A percentile compares a stretch with the other conserved stretches of the same genome.
These are phyloP conservation scores for Mobula hypostoma DNA, from an alignment of 2,113 vertebrate species.

Conservation along the genomic window DNA sequence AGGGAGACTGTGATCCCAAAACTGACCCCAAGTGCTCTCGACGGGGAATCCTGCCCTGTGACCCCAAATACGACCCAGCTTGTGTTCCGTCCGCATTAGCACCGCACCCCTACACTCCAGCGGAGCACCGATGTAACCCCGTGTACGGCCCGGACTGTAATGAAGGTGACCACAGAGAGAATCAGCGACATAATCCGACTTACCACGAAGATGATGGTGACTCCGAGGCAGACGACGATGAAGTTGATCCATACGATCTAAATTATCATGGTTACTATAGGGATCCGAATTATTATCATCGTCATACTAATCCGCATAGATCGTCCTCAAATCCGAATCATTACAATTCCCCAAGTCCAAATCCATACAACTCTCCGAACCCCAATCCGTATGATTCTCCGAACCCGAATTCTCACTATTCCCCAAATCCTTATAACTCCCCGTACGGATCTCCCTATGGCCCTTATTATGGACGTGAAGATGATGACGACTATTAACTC, in stretches of 20 bases:
- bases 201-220: constrained; percentile 41
- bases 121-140: constrained; percentile 67
- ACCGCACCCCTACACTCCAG: constrained; percentile 52
- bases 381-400: neutral
- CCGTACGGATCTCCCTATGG: neutral
- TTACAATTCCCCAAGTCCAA: neutral
- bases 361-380: neutral
- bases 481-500: constrained; percentile 43
- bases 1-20: neutral
- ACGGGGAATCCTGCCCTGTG: constrained; percentile 55
- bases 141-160: constrained; percentile 66
- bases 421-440: neutral
- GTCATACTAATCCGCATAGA: neutral
- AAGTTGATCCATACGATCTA: constrained; percentile 36
- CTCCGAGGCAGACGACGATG: constrained; percentile 41
- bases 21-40: constrained; percentile 41
- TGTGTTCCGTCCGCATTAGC: constrained; percentile 44
- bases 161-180: neutral
- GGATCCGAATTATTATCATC: neutral
- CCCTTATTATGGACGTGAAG: neutral
- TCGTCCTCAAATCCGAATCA: no score
- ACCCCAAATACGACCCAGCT: constrained; percentile 60
- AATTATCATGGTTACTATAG: neutral
- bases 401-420: neutral
- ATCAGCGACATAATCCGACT: no score